Evolutionary conservation across 1,140 invertebrate species (phyloP), one percentile per base, ranked within the genome.

Genomic region (Popillia japonica): DNA sequence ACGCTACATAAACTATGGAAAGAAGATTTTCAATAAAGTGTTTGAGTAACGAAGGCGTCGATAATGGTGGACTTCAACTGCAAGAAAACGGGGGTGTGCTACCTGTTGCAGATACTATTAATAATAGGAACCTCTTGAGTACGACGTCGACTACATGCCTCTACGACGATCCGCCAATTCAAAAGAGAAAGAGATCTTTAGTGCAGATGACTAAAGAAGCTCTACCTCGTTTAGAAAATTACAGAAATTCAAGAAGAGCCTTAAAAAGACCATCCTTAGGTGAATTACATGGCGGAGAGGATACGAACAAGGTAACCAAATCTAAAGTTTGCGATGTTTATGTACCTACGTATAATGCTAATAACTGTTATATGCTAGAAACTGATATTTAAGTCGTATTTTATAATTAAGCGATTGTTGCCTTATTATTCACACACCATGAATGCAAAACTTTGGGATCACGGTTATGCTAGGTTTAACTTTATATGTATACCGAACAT

Each of bases 161-260:
- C 22, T 78, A 80, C 44, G 75, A 79, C 40, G 44, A 40, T 17
- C 41, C 42, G n/a, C 72, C 59, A 3, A 17, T 55, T 55, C 72
- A 22, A 34, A 81, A 79, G 72, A 76, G 90, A 72, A 89, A 89
- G 78, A 83, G 88, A 41, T 90, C 89, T 3, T 80, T 91, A 75
- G 90, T 89, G 9, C 90, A 90, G 78, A 85, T 90, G 20, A 90
- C 93, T 0, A 88, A 93, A 83, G 95, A 96, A 86, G 95, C 95
- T 0, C 87, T 97, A 20, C 96, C 96, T 0, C 89, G 96, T 73
- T 87, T 96, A 86, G 96, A 97, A 85, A 95, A 97, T 87, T 98
- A 98, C 86, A 93, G 96, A 86, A 96, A 95, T 86, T 92, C 94
- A 6, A 92, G 90, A 82, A 88, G 92, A 73, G 92, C 92, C 0